A percentile compares a stretch with the other conserved stretches of the same genome.
phyloP scores from a whole-genome alignment of 2,888 invertebrate species.

The Callyntrura sp. region DNA sequence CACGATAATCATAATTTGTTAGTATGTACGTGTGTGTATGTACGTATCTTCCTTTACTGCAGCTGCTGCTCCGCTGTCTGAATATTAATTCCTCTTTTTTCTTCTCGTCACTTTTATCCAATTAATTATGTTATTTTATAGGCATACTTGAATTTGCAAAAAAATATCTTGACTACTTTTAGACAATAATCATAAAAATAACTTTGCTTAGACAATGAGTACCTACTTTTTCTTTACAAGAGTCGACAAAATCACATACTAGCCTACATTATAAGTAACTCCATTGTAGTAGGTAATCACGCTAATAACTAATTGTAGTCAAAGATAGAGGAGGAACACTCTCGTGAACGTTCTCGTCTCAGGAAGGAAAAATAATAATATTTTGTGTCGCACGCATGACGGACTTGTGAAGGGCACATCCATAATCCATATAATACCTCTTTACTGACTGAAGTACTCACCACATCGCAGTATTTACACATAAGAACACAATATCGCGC shows the following conservation, averaged over 20 bases:
- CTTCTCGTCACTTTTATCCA: background rate
- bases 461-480: background rate
- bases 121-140: constrained; percentile 1
- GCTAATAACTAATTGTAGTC: background rate
- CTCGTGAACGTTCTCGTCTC: background rate
- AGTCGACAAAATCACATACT: background rate
- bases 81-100: background rate
- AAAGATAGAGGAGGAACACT: constrained; percentile 16
- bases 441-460: background rate
- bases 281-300: background rate
- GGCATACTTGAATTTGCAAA: background rate
- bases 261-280: no score
- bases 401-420: constrained; percentile 44
- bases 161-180: constrained; percentile 30
- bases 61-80: background rate
- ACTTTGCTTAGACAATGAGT: background rate
- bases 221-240: background rate
- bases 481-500: background rate
- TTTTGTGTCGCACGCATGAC: constrained; percentile 49
- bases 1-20: background rate
- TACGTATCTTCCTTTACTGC: background rate
- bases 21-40: no score
- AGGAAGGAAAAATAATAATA: constrained; percentile 22
- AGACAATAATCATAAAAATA: constrained; percentile 13
- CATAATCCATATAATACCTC: background rate